Base-by-base conservation (phyloP, 2,797 vertebrate genomes). In the Acrossocheilus fasciatus region DNA sequence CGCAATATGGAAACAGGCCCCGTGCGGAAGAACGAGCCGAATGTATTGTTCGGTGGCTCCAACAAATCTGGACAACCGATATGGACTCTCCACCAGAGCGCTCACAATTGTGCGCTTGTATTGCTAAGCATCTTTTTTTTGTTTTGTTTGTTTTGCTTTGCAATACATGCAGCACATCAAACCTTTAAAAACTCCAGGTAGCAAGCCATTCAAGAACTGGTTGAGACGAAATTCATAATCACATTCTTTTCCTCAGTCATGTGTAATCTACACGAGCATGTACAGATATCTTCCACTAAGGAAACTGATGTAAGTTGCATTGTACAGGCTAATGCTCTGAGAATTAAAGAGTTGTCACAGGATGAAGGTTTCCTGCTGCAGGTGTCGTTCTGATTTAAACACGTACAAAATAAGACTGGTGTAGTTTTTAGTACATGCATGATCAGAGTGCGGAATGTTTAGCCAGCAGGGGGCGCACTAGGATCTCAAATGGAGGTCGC, bases 21-120 rank as follows among this genome's bases (percentile, higher is more conserved):
- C 90, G 92, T 94, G 92, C 90, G 85, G 95, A 94, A 92, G 94
- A 95, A 91, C 87, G 80, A 73, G 75, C 39, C 91, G 93, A 93
- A 88, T 10, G 75, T 70, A 82, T 79, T 86, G 70, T 89, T 88
- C 85, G 79, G 83, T 82, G 88, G 83, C 41, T 7, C 87, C 87
- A 64, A 76, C 88, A 84, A 64, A 81, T 82, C 86, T 82, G 94
- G 94, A 95, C 94, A 93, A 41, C 50, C 70, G 66, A 79, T 87
- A 78, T 88, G 92, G 91, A 92, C 92, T 83, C 72, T 87, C 89
- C 76, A 62, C 39, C 91, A 92, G 93, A 94, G 92, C 82, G 82
- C 93, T 86, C 57, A 85, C 81, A 91, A 68, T 69, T 87, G 73
- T 89, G 88, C 87, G 89, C 93, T 91, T 92, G 87, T 85, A 85